Evolutionary conservation across 92 coral and sea anemone genomes (phyloP).

Genomic region (Meandrina meandrites): DNA sequence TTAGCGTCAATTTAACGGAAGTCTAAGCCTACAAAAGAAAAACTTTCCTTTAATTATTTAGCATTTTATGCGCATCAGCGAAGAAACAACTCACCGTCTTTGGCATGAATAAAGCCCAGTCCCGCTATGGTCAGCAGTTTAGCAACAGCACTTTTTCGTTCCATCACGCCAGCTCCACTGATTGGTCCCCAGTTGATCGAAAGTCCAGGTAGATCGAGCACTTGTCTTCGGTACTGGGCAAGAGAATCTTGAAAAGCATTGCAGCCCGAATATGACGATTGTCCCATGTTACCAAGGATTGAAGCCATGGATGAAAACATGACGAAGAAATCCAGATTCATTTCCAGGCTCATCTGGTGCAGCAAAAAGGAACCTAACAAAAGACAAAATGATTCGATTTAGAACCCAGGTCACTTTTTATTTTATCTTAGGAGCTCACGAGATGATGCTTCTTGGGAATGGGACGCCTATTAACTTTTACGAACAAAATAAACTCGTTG

Average conservation of each 20-base stretch:
- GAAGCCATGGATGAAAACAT: constrained; percentile 86
- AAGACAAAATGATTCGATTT: neutral
- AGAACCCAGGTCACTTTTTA: neutral
- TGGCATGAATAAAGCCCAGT: constrained; percentile 52
- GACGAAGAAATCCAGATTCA: constrained; percentile 85
- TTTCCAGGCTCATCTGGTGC: constrained; percentile 75
- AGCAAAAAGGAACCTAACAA: constrained; percentile 73
- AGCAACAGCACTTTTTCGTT: constrained; percentile 52
- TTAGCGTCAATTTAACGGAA: too few species aligned
- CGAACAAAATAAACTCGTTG: neutral
- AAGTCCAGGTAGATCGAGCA: constrained; percentile 79
- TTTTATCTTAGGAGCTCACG: neutral
- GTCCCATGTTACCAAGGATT: constrained; percentile 71
- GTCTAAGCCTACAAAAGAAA: too few species aligned
- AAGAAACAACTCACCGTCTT: constrained; percentile 11
- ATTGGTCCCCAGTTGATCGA: constrained; percentile 91
- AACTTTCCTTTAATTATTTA: too few species aligned
- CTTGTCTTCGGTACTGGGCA: constrained; percentile 68
- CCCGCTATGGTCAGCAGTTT: constrained; percentile 56
- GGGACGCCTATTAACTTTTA: too few species aligned
- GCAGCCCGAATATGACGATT: constrained; percentile 74
- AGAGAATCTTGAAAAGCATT: constrained; percentile 80
- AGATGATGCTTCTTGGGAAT: too few species aligned
- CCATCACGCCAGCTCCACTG: constrained; percentile 79
- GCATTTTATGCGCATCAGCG: too few species aligned